Base-by-base conservation (phyloP, 1,140 invertebrate species). In the Drosophila watanabei region DNA sequence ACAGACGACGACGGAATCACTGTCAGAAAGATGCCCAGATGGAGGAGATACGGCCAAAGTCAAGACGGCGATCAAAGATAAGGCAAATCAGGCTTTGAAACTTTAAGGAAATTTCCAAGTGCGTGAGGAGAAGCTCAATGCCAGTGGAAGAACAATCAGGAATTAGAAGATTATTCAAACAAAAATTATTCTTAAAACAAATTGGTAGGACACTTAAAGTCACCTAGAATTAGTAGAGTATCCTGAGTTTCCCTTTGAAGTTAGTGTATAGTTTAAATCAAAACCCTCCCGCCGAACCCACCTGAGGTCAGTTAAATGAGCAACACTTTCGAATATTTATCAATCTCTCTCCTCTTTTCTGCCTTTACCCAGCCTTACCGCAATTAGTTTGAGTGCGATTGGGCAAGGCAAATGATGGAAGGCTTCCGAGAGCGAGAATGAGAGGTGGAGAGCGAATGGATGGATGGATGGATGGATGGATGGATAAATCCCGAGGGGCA, bases 351-450 rank as follows among this genome's bases (percentile, higher is more conserved):
- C 18, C 28, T 16, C 20, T 62, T 49, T 65, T 49, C 60, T 30
- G 35, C 24, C n/a, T 48, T 66, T 52, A 35, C 32, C 35, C 52
- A 68, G 35, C 65, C 14, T 71, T 51, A 68, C 60, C 57, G 73
- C 75, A 77, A 77, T 76, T 77, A 77, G 62, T 65, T 65, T 75
- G 72, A 77, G 72, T 75, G 73, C 75, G 71, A 66, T 77, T 77
- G 62, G 56, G 59, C 41, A 56, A 43, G 51, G 61, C 30, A 51
- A 66, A 52, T 68, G 66, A 66, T 43, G 46, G 66, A 65, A 69
- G 45, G 69, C 39, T 43, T 30, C 20, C 18, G 9, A 39, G 49
- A 48, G 58, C 11, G 16, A n/a, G 54, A 48, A n/a, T 35, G 68
- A n/a, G 37, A 43, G 20, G 14, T 14, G 33, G 32, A 41, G 39